These are phyloP conservation scores for Xanthostigma xanthostigma DNA, from an alignment of 2,888 invertebrate genomes.

Conservation along the genomic window DNA sequence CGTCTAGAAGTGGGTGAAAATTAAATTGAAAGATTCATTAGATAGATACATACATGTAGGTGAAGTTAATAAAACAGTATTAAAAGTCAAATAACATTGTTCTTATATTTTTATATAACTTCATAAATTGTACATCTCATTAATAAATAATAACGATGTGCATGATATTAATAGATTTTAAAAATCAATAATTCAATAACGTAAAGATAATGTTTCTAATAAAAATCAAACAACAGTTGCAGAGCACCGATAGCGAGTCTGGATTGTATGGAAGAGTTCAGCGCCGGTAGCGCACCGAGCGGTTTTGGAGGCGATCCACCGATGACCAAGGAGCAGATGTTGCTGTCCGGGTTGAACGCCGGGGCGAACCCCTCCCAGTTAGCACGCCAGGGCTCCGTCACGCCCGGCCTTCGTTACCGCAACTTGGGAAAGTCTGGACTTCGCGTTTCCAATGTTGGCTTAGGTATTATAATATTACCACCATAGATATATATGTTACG, in stretches of 20 bases:
- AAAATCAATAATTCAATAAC: too few relatives aligned
- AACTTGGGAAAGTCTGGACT: conserved; percentile 93
- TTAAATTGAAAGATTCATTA: too few relatives aligned
- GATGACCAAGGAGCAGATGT: conserved; percentile 39
- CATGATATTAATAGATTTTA: background rate
- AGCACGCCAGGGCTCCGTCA: conserved; percentile 48
- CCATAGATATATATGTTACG: too few relatives aligned
- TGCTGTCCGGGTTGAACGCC: conserved; percentile 27
- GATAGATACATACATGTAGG: too few relatives aligned
- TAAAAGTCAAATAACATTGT: too few relatives aligned
- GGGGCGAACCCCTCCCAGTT: conserved; percentile 30
- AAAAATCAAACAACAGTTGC: conserved; percentile 42
- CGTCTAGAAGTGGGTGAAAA: too few relatives aligned
- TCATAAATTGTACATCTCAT: too few relatives aligned
- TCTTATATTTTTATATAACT: too few relatives aligned
- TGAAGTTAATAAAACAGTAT: too few relatives aligned
- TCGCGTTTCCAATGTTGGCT: conserved; percentile 84
- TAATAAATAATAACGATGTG: too few relatives aligned
- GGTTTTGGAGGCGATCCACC: conserved; percentile 29
- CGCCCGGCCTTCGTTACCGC: conserved; percentile 76
- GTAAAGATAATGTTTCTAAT: too few relatives aligned
- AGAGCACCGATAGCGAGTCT: conserved; percentile 83
- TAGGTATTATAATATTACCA: too few relatives aligned
- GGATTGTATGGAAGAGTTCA: conserved; percentile 91
- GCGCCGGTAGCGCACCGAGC: conserved; percentile 39